These are phyloP conservation scores for Rattus norvegicus DNA, from an alignment of 2,113 vertebrate species.

Conservation along the genomic window DNA sequence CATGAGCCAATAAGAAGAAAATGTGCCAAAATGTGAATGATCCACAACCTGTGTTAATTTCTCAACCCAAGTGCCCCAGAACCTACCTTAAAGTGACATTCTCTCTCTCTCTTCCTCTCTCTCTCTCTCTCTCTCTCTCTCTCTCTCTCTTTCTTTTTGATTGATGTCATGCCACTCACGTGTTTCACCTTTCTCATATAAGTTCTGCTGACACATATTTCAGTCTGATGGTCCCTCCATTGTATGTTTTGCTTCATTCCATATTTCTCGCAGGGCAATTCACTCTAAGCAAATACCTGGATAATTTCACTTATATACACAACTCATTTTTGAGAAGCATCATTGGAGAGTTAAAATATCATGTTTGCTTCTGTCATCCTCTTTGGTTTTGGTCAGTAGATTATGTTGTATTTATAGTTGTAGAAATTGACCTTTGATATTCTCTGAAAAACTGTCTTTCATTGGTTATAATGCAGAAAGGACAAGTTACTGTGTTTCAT, in stretches of 20 bases:
- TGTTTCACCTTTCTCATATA: neutral
- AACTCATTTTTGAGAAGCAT: constrained; percentile 49
- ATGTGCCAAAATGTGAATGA: constrained; percentile 5
- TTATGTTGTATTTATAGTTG: neutral
- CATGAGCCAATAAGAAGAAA: neutral
- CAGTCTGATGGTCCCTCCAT: neutral
- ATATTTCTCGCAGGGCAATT: neutral
- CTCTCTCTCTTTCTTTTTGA: neutral
- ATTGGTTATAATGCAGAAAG: constrained; percentile 41
- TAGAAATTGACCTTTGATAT: neutral
- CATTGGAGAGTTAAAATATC: constrained; percentile 40
- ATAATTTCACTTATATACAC: constrained; percentile 25
- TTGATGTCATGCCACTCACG: neutral
- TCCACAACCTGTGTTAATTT: neutral
- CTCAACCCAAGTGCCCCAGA: neutral
- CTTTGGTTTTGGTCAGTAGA: constrained; percentile 30
- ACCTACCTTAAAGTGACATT: neutral
- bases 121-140: no score
- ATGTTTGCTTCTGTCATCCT: neutral
- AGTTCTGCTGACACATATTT: neutral
- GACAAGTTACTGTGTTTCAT: neutral
- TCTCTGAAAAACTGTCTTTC: constrained; percentile 20
- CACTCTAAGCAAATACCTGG: neutral
- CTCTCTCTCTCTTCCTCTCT: neutral
- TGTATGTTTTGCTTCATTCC: neutral